Percentiles rank a stretch among this genome's conserved stretches.
Evolutionary conservation across 2,113 vertebrate genomes (phyloP).

Genomic region (Prunella himalayana): DNA sequence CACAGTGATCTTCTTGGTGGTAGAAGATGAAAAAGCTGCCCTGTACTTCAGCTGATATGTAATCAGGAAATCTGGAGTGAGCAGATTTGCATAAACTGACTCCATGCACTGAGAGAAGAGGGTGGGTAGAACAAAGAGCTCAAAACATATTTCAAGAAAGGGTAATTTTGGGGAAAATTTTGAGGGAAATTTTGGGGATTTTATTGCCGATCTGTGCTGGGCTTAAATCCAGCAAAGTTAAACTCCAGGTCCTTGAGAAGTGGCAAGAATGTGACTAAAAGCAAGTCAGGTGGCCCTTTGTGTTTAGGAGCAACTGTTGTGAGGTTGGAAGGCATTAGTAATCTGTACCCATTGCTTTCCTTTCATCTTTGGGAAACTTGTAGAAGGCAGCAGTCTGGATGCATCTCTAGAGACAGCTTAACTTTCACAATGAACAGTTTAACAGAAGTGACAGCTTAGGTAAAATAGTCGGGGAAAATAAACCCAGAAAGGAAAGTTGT

Average conservation of each 20-base stretch:
- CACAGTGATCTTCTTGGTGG: neutral
- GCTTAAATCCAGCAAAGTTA: neutral
- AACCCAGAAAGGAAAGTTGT: slow-evolving; percentile 33
- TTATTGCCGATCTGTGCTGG: neutral
- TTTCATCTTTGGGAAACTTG: slow-evolving; percentile 56
- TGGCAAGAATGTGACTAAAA: slow-evolving; percentile 24
- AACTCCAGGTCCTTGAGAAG: slow-evolving; percentile 25
- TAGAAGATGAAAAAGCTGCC: neutral
- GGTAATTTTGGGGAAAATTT: neutral
- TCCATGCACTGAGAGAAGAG: neutral
- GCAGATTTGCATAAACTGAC: neutral
- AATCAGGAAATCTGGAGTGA: neutral
- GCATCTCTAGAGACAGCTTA: slow-evolving; percentile 63
- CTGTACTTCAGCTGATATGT: neutral
- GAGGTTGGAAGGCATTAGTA: slow-evolving; percentile 47
- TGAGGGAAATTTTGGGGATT: neutral
- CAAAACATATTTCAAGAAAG: neutral
- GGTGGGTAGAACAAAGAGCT: neutral
- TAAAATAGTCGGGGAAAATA: slow-evolving; percentile 47
- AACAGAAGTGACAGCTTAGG: slow-evolving; percentile 41
- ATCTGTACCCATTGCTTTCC: slow-evolving; percentile 28
- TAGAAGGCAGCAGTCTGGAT: slow-evolving; percentile 46
- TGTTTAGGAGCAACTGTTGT: slow-evolving; percentile 36
- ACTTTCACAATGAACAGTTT: slow-evolving; percentile 53
- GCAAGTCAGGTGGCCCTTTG: slow-evolving; percentile 8